A percentile compares a stretch with the other conserved stretches of the same genome.
phyloP scores from a whole-genome alignment of 2,888 invertebrate species.

The Sinodicranocentrus sp. region DNA sequence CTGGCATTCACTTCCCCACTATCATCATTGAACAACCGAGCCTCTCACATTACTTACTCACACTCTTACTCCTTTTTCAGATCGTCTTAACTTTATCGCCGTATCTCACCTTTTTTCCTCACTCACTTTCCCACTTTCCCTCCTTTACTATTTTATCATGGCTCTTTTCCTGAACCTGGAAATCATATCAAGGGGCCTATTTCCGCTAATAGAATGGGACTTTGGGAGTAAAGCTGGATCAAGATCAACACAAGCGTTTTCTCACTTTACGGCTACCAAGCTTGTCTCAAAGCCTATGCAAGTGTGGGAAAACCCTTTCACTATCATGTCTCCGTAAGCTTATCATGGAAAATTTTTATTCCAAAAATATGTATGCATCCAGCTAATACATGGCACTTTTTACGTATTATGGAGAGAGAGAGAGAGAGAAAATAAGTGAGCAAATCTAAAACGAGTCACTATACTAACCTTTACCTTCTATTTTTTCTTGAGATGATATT shows the following conservation, averaged over 20 bases:
- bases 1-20: constrained; percentile 30
- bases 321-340: constrained; percentile 52
- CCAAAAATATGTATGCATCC: constrained; percentile 42
- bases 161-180: constrained; percentile 58
- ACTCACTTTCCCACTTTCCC: constrained; percentile 35
- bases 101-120: constrained; percentile 52
- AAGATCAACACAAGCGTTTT: constrained; percentile 65
- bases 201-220: constrained; percentile 76
- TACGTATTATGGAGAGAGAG: constrained; percentile 30
- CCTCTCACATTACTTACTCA: constrained; percentile 25
- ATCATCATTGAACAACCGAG: constrained; percentile 45
- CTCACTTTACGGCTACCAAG: constrained; percentile 23
- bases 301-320: constrained; percentile 38
- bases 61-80: constrained; percentile 26
- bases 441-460: constrained; percentile 36
- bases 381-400: constrained; percentile 33
- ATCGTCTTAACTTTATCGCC: constrained; percentile 52
- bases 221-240: constrained; percentile 73
- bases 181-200: constrained; percentile 76
- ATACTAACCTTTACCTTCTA: constrained; percentile 19
- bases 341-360: constrained; percentile 51
- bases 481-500: constrained; percentile 20
- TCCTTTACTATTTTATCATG: constrained; percentile 60
- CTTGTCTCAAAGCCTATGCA: constrained; percentile 40
- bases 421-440: constrained; percentile 14